phyloP scores from a whole-genome alignment of 2,797 vertebrate genomes.

The Adrianichthys oophorus region DNA sequence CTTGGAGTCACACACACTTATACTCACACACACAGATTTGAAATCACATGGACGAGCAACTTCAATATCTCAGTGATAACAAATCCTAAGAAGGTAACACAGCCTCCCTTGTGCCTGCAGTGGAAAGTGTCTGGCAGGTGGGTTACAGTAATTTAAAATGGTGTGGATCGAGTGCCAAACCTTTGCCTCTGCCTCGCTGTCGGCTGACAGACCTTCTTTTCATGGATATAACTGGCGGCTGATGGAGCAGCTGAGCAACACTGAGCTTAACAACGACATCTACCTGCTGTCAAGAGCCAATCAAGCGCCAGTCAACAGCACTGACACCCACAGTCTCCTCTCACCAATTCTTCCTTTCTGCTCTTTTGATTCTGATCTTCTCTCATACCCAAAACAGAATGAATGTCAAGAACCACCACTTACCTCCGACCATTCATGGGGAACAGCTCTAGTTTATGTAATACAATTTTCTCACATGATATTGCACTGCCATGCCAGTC shows the following conservation, averaged over 20 bases:
- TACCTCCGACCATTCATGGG: conserved; percentile 52
- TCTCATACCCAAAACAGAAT: conserved; percentile 29
- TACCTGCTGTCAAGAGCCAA: conserved; percentile 47
- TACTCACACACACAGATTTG: conserved; percentile 40
- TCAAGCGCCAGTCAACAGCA: conserved; percentile 44
- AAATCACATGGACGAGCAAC: conserved; percentile 64
- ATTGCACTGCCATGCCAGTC: conserved; percentile 22
- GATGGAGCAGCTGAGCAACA: conserved; percentile 54
- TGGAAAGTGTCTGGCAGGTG: conserved; percentile 49
- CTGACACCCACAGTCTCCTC: conserved; percentile 49
- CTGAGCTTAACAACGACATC: conserved; percentile 40
- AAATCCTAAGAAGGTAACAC: conserved; percentile 55
- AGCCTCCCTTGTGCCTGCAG: conserved; percentile 34
- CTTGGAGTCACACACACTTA: conserved; percentile 32
- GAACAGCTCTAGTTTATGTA: conserved; percentile 58
- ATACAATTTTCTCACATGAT: conserved; percentile 18
- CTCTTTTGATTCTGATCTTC: conserved; percentile 21
- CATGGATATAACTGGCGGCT: conserved; percentile 59
- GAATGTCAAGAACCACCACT: conserved; percentile 59
- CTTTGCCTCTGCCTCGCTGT: conserved; percentile 37
- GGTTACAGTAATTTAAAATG: conserved; percentile 60
- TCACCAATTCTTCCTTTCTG: conserved; percentile 18
- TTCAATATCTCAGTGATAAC: conserved; percentile 66
- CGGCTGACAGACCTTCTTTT: conserved; percentile 53
- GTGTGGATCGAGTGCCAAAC: conserved; percentile 36